phyloP scores from a whole-genome alignment of 2,888 invertebrate species.

The Trachelus iudaicus region DNA sequence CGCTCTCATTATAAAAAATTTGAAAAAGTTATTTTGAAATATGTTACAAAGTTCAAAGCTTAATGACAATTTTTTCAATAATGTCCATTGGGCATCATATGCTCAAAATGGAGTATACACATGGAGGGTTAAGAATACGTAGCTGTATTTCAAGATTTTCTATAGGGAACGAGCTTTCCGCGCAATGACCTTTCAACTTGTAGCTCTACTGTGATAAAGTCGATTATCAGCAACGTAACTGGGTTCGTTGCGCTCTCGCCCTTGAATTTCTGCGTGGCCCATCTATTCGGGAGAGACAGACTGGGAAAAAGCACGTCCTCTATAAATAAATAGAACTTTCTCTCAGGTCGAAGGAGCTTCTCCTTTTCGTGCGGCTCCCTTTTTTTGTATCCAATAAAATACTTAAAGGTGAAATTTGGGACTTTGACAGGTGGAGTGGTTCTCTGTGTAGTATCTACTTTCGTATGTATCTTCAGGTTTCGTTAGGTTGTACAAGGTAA shows the following conservation, averaged over 20 bases:
- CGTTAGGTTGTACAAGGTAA: not conserved
- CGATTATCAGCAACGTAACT: not conserved
- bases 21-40: not conserved
- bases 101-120: too few species aligned
- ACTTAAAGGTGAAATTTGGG: not conserved
- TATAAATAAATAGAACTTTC: not conserved
- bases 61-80: not conserved
- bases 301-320: not conserved
- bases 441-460: not conserved
- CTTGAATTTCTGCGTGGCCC: not conserved
- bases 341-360: not conserved
- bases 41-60: not conserved
- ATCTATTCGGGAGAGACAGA: not conserved
- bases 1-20: not conserved
- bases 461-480: not conserved
- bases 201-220: not conserved
- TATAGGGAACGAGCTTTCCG: not conserved
- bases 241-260: not conserved
- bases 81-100: not conserved
- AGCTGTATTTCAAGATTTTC: not conserved
- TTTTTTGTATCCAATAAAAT: not conserved
- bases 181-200: not conserved
- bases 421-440: not conserved
- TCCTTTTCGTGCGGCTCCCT: not conserved
- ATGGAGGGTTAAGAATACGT: too few species aligned